A percentile compares a stretch with the other conserved stretches of the same genome.
These are phyloP conservation scores for Ammodytes dubius DNA, from an alignment of 2,113 vertebrate species.

Conservation along the genomic window DNA sequence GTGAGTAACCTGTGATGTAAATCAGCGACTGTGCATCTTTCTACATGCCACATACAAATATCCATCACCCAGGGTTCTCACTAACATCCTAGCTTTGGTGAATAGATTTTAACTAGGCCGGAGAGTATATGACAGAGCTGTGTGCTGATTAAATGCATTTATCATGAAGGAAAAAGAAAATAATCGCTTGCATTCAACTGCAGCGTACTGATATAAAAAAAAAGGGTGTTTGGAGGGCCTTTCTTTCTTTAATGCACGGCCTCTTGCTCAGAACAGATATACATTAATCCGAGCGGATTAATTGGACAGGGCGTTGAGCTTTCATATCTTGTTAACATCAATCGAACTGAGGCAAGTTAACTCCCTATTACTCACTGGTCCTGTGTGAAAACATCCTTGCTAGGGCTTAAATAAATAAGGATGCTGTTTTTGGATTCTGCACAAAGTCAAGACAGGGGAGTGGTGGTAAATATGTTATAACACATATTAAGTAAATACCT, in stretches of 20 bases:
- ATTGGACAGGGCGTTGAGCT: conserved; percentile 17
- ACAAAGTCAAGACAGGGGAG: not conserved
- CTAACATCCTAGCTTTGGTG: not conserved
- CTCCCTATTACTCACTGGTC: not conserved
- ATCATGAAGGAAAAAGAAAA: not conserved
- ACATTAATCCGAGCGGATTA: conserved; percentile 16
- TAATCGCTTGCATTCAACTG: not conserved
- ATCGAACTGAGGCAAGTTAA: conserved; percentile 40
- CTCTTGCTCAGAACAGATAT: not conserved
- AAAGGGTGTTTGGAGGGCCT: conserved; percentile 6
- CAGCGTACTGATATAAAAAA: not conserved
- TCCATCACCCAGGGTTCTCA: not conserved
- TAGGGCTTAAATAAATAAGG: not conserved
- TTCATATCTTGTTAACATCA: conserved; percentile 36
- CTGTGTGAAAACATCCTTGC: not conserved
- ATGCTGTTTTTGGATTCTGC: not conserved
- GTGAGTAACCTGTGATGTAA: not conserved
- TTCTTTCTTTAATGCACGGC: not conserved
- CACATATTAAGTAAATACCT: not conserved
- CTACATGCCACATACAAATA: not conserved
- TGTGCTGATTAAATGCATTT: conserved; percentile 2
- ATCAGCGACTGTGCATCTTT: not conserved
- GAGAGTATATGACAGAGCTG: not conserved
- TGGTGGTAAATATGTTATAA: conserved; percentile 1
- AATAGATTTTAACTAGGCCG: not conserved